These are phyloP conservation scores for Ips typographus DNA, from an alignment of 1,140 invertebrate genomes.

Conservation along the genomic window DNA sequence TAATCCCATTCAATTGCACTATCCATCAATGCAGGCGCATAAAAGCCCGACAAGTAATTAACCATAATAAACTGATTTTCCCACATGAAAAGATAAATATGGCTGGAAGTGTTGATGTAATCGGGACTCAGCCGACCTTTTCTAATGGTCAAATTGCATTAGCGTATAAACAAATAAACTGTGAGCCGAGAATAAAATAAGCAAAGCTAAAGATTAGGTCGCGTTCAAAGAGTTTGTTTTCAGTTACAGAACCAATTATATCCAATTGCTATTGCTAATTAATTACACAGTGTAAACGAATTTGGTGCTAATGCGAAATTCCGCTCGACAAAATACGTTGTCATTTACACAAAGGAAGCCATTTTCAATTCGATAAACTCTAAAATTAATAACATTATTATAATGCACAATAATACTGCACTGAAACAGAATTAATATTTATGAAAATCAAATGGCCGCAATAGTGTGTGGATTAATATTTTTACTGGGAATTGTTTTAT, in stretches of 20 bases:
- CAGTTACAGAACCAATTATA: neutral
- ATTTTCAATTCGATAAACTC: conserved; percentile 9
- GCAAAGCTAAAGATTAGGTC: neutral
- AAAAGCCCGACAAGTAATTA: conserved; percentile 7
- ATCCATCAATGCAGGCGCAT: neutral
- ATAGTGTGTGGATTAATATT: neutral
- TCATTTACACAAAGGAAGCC: conserved; percentile 3
- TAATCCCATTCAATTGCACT: too few species aligned
- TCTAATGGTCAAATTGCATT: neutral
- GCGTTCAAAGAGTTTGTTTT: conserved; percentile 3
- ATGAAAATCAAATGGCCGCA: conserved; percentile 5
- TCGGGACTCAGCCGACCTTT: neutral
- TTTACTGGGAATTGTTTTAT: neutral
- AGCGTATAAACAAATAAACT: conserved; percentile 5
- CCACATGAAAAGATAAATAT: conserved; percentile 7
- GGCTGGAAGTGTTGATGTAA: conserved; percentile 6
- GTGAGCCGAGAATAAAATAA: neutral
- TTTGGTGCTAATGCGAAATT: neutral
- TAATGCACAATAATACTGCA: conserved; percentile 7
- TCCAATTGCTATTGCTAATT: conserved; percentile 4
- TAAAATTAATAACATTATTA: conserved; percentile 10
- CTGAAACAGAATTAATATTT: conserved; percentile 8
- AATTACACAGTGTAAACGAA: neutral
- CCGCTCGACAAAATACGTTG: neutral
- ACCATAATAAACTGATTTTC: conserved; percentile 11